phyloP scores from a whole-genome alignment of 1,140 invertebrate genomes.

The Penaeus indicus region DNA sequence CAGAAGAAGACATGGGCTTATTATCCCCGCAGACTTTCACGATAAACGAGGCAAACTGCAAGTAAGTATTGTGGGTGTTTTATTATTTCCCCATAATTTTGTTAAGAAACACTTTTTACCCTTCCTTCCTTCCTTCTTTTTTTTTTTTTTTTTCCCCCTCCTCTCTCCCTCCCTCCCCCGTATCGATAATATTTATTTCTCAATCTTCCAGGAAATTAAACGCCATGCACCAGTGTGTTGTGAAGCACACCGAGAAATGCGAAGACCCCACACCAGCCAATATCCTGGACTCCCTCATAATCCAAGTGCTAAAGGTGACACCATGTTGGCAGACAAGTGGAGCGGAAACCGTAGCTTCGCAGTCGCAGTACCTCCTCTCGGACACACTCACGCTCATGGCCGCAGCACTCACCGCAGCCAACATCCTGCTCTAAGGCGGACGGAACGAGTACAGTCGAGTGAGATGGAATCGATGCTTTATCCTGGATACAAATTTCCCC shows the following conservation, averaged over 20 bases:
- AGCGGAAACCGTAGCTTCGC: conserved; percentile 13
- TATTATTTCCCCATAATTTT: neutral
- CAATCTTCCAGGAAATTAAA: conserved; percentile 54
- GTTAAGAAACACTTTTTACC: neutral
- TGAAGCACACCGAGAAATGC: conserved; percentile 55
- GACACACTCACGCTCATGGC: conserved; percentile 41
- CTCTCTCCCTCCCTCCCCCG: neutral
- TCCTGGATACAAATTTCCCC: neutral
- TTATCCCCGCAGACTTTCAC: conserved; percentile 19
- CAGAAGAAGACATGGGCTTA: conserved; percentile 9
- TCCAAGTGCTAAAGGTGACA: conserved; percentile 61
- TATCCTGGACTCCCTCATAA: conserved; percentile 64
- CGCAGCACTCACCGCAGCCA: conserved; percentile 55
- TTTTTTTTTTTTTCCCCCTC: neutral
- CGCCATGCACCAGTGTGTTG: conserved; percentile 57
- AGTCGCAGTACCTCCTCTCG: conserved; percentile 27
- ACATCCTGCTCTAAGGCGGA: conserved; percentile 44
- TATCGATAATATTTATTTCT: neutral
- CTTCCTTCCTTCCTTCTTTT: neutral
- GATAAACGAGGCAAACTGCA: conserved; percentile 62
- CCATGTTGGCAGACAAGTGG: conserved; percentile 56
- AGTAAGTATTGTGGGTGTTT: conserved; percentile 39
- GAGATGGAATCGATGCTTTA: neutral
- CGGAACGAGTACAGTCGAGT: neutral
- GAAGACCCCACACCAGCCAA: conserved; percentile 64